Conservation (phyloP, 2,113 vertebrate genomes). For the Isichthys henryi region DNA sequence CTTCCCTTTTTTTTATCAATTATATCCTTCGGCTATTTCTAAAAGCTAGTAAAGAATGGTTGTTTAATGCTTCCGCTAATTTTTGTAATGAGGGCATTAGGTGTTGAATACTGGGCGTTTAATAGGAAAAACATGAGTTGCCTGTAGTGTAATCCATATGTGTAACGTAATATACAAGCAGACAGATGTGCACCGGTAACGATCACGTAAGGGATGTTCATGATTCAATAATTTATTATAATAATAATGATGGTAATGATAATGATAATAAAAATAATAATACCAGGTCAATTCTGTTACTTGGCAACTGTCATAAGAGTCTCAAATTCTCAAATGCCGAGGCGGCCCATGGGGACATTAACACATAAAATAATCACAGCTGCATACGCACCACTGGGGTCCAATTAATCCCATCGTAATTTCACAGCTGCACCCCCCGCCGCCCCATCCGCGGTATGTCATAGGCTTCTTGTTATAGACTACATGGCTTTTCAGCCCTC, state of each 20-base stretch:
- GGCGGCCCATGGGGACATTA: neutral
- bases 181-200: neutral
- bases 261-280: neutral
- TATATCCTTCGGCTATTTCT: neutral
- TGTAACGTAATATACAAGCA: neutral
- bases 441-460: neutral
- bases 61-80: neutral
- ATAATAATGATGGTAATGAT: neutral
- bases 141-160: neutral
- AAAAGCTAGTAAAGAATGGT: neutral
- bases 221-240: neutral
- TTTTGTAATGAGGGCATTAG: neutral
- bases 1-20: neutral
- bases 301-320: neutral
- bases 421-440: neutral
- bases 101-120: slow-evolving; percentile 9
- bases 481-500: too few species aligned
- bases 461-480: neutral
- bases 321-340: neutral
- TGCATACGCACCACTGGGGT: neutral
- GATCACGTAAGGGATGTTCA: neutral
- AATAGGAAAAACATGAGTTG: neutral
- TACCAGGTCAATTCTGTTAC: neutral
- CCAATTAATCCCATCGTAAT: neutral
- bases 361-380: neutral